A percentile compares a stretch with the other conserved stretches of the same genome.
These are phyloP conservation scores for Calliopum simillimum DNA, from an alignment of 2,888 invertebrate species.

Conservation along the genomic window DNA sequence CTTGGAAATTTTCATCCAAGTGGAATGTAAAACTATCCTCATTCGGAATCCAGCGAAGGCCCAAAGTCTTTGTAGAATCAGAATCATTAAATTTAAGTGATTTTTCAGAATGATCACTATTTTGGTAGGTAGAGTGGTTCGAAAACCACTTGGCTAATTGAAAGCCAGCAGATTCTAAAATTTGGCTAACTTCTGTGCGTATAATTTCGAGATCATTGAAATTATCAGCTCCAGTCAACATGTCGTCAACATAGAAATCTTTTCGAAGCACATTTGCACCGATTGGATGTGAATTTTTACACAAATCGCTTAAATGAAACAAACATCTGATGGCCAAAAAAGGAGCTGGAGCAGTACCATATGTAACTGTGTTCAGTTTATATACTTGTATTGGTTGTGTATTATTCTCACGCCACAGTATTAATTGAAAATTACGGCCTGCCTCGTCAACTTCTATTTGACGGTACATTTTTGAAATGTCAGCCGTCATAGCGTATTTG, in stretches of 20 bases:
- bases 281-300: not conserved
- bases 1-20: conserved; percentile 34
- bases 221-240: no score
- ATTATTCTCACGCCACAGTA: not conserved
- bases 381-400: not conserved
- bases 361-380: no score
- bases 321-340: conserved; percentile 10
- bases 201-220: no score
- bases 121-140: no score
- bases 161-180: no score
- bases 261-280: not conserved
- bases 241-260: no score
- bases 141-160: no score
- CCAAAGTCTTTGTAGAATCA: conserved; percentile 33
- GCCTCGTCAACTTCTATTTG: no score
- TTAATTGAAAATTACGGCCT: not conserved
- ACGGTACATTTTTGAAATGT: no score
- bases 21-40: conserved; percentile 34
- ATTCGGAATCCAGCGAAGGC: conserved; percentile 33
- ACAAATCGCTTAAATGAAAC: conserved; percentile 1
- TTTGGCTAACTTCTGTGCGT: no score
- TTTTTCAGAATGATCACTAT: no score
- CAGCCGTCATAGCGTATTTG: not conserved
- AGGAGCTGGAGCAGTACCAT: not conserved
- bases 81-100: no score